A percentile compares a stretch with the other conserved stretches of the same genome.
Conservation (phyloP, 2,888 invertebrate genomes). For the Andrena bucephala region DNA sequence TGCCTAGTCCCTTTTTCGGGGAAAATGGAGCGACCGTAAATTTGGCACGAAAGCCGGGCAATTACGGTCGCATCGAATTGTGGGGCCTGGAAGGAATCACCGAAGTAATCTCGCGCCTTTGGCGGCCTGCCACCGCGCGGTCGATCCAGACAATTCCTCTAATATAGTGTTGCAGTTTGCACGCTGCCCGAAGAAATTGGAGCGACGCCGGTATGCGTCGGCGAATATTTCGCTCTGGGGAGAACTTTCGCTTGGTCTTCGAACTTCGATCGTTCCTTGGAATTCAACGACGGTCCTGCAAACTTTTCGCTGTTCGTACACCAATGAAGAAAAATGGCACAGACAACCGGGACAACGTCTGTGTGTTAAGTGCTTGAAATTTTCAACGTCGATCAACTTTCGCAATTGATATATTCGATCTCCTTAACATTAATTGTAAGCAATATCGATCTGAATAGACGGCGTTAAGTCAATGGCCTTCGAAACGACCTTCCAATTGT, state of each 20-base stretch:
- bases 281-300: neutral
- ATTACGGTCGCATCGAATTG: constrained; percentile 66
- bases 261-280: neutral
- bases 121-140: constrained; percentile 56
- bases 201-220: neutral
- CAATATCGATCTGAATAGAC: too few species aligned
- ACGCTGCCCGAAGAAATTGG: constrained; percentile 19
- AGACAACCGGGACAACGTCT: neutral
- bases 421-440: too few species aligned
- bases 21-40: constrained; percentile 41
- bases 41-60: constrained; percentile 56
- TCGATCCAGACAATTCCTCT: constrained; percentile 54
- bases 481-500: too few species aligned
- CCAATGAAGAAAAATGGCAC: neutral
- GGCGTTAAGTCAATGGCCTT: too few species aligned
- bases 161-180: constrained; percentile 42
- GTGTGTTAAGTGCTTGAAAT: neutral
- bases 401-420: neutral
- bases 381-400: neutral
- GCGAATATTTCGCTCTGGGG: neutral
- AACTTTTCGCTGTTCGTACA: constrained; percentile 8
- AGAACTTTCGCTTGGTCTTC: neutral
- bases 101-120: constrained; percentile 66
- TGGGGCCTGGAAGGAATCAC: constrained; percentile 50
- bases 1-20: constrained; percentile 16